A percentile compares a stretch with the other conserved stretches of the same genome.
These are phyloP conservation scores for Podilymbus podiceps DNA, from an alignment of 2,113 vertebrate species.

Conservation along the genomic window DNA sequence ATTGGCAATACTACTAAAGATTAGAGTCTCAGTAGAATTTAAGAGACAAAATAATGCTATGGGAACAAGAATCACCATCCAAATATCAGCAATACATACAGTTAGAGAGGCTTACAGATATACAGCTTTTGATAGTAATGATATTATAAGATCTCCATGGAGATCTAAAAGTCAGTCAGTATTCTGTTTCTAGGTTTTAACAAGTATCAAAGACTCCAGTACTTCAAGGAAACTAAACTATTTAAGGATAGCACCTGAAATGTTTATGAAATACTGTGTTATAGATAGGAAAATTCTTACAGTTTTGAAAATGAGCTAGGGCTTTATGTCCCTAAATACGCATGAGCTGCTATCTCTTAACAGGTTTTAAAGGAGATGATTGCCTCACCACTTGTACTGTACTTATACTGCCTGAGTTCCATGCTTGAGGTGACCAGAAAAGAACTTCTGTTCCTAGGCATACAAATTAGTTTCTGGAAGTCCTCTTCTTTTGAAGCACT, in stretches of 20 bases:
- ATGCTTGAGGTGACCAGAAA: not conserved
- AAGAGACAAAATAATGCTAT: not conserved
- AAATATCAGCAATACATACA: not conserved
- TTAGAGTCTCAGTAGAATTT: not conserved
- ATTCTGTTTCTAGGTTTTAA: not conserved
- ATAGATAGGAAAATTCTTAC: not conserved
- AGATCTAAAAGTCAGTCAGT: not conserved
- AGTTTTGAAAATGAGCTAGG: not conserved
- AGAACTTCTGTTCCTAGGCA: not conserved
- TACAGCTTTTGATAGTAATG: not conserved
- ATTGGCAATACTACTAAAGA: not conserved
- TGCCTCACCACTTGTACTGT: not conserved
- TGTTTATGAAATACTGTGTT: not conserved
- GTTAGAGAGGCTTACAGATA: not conserved
- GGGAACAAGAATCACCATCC: not conserved
- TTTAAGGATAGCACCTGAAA: not conserved
- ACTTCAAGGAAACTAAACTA: not conserved
- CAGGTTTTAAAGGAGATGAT: not conserved
- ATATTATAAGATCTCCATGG: not conserved
- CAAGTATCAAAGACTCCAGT: not conserved
- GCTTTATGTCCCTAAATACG: not conserved
- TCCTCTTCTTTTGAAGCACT: not conserved
- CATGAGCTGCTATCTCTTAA: not conserved
- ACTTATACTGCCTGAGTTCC: not conserved
- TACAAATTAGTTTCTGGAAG: not conserved